Evolutionary conservation across 2,797 vertebrate genomes (phyloP), one percentile per base, ranked within the genome.

Genomic region (Lepilemur ruficaudatus): DNA sequence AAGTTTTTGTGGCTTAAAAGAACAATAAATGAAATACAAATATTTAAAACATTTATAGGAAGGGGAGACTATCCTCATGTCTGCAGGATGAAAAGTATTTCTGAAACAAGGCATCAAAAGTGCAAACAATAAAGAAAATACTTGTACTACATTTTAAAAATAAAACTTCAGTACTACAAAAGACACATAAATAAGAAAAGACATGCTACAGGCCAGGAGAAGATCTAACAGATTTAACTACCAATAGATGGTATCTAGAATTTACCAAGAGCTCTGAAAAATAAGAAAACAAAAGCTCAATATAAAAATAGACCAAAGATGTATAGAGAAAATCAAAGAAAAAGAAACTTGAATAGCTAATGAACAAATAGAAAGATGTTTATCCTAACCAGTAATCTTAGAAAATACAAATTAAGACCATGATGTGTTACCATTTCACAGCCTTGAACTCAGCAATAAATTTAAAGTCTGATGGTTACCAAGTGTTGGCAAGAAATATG

Each of bases 251-350:
- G 1, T n/a, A 81, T 88, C 48, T 25, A 88, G 81, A 90, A 96
- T 92, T 92, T 46, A 61, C 35, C 70, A 84, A 46, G 25, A 88
- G 78, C 38, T 95, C 89, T 91, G 46, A 93, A 91, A 92, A 92
- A 46, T 32, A 89, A 82, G 23, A 67, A 75, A 41, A 84, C 76
- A 79, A 79, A 61, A 78, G 4, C 0, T 59, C 18, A 76, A 5
- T 32, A 46, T 81, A 67, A 94, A 94, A 92, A 57, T n/a, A 78
- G 59, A 22, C 43, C 22, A 95, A 83, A 46, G 43, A 59, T 59
- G 83, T n/a, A 79, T 89, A 93, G n/a, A 92, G 28, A 9, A 43
- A 90, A 75, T 67, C 63, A 91, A 82, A 78, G 75, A 76, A 65
- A 48, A 97, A 92, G 48, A 89, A 94, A 82, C 28, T 65, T 4